These are phyloP conservation scores for Uloborus diversus DNA, from an alignment of 1,140 invertebrate genomes.

Conservation along the genomic window DNA sequence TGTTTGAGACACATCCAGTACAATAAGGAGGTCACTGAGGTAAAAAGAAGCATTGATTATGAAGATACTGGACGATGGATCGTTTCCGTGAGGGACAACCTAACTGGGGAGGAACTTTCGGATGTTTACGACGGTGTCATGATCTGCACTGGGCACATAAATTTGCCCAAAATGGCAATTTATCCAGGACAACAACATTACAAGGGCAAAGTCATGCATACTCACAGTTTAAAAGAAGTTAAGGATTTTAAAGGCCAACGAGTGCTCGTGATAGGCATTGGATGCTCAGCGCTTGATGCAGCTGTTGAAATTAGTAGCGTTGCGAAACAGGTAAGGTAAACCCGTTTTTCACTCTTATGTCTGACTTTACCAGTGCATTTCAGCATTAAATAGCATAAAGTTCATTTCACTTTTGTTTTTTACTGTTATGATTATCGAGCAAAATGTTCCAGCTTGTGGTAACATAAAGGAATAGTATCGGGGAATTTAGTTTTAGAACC, in stretches of 20 bases:
- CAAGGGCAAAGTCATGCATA: too few relatives aligned
- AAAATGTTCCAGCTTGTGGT: too few relatives aligned
- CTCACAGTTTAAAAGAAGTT: constrained; percentile 23
- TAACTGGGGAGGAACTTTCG: constrained; percentile 49
- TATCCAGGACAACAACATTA: constrained; percentile 58
- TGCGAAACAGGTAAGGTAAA: constrained; percentile 31
- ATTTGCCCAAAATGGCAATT: constrained; percentile 60
- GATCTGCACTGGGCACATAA: constrained; percentile 61
- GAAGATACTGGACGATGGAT: constrained; percentile 64
- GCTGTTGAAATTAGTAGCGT: constrained; percentile 48
- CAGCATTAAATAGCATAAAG: too few relatives aligned
- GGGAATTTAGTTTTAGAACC: too few relatives aligned
- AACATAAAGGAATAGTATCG: too few relatives aligned
- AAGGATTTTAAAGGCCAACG: neutral
- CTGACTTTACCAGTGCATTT: too few relatives aligned
- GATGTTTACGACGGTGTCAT: constrained; percentile 50
- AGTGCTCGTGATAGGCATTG: constrained; percentile 64
- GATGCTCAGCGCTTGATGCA: constrained; percentile 60
- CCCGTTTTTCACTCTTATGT: too few relatives aligned
- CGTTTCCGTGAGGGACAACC: constrained; percentile 60
- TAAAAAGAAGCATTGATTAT: constrained; percentile 62
- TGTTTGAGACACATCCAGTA: constrained; percentile 41
- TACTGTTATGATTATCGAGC: too few relatives aligned
- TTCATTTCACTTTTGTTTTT: too few relatives aligned
- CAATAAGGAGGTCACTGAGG: neutral